phyloP scores from a whole-genome alignment of 2,113 vertebrate genomes.

The Plectropomus leopardus region DNA sequence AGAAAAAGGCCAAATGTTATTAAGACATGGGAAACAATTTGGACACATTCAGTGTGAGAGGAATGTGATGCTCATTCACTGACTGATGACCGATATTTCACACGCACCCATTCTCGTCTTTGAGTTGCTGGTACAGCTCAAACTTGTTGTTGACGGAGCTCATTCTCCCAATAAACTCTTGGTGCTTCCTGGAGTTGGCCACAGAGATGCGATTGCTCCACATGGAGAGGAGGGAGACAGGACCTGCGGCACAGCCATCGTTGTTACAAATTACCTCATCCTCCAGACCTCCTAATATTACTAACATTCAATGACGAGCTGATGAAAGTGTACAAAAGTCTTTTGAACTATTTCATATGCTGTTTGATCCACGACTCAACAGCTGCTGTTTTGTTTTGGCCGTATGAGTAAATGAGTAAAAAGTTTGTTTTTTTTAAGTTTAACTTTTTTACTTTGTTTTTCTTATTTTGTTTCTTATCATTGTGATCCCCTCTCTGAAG shows the following conservation, averaged over 20 bases:
- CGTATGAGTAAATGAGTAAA: too few relatives aligned
- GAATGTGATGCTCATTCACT: neutral
- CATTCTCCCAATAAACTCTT: slow-evolving; percentile 94
- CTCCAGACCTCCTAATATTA: too few relatives aligned
- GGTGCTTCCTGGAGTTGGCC: slow-evolving; percentile 97
- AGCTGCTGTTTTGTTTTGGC: too few relatives aligned
- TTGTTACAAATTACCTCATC: too few relatives aligned
- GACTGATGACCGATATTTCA: neutral
- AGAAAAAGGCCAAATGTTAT: slow-evolving; percentile 9
- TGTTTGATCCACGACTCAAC: too few relatives aligned
- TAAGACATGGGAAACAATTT: neutral
- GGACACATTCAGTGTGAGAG: neutral
- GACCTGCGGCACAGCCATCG: slow-evolving; percentile 81
- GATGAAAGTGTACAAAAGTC: too few relatives aligned
- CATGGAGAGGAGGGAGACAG: slow-evolving; percentile 93
- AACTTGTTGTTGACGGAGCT: slow-evolving; percentile 96
- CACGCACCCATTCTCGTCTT: slow-evolving; percentile 97
- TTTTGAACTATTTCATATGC: too few relatives aligned
- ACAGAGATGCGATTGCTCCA: slow-evolving; percentile 97
- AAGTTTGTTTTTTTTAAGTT: too few relatives aligned
- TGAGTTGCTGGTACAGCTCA: slow-evolving; percentile 97
- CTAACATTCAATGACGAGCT: too few relatives aligned
- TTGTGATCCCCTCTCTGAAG: too few relatives aligned
- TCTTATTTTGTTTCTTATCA: too few relatives aligned
- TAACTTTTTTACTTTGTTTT: too few relatives aligned